These are phyloP conservation scores for Macrophya alboannulata DNA, from an alignment of 2,888 invertebrate species.

Conservation along the genomic window DNA sequence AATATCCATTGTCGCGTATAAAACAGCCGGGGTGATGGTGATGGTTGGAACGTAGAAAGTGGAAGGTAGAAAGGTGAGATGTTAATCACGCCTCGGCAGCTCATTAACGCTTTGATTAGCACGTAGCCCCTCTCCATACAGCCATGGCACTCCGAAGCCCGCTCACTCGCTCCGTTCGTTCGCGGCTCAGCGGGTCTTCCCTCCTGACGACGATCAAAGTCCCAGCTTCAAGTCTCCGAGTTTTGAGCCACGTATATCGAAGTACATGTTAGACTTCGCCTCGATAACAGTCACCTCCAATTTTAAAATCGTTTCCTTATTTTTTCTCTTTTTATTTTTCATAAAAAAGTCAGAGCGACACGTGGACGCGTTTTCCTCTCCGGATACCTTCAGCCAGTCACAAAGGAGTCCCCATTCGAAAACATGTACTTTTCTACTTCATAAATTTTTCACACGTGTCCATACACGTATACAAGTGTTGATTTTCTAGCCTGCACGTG, in stretches of 20 bases:
- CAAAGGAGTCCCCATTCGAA: not conserved
- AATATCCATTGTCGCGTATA: conserved; percentile 54
- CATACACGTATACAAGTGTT: not conserved
- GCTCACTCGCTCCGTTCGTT: conserved; percentile 43
- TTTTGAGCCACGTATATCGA: conserved; percentile 41
- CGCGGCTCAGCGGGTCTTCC: conserved; percentile 53
- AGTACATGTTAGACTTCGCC: conserved; percentile 23
- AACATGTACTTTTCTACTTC: not conserved
- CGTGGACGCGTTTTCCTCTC: not conserved
- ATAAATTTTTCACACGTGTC: not conserved
- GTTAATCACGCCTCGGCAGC: conserved; percentile 71
- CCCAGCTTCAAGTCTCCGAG: conserved; percentile 43
- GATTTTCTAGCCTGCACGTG: not conserved
- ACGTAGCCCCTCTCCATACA: conserved; percentile 60
- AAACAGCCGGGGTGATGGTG: conserved; percentile 53
- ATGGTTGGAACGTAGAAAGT: conserved; percentile 62
- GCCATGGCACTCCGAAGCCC: conserved; percentile 46
- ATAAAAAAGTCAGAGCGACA: not conserved
- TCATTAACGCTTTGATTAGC: conserved; percentile 74
- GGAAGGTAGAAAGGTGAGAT: conserved; percentile 67
- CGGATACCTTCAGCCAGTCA: not conserved
- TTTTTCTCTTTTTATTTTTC: not conserved
- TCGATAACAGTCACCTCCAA: not conserved
- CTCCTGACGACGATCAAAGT: conserved; percentile 52
- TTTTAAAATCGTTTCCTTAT: not conserved